These are phyloP conservation scores for Eira barbara DNA, from an alignment of 2,113 vertebrate genomes.

Conservation along the genomic window DNA sequence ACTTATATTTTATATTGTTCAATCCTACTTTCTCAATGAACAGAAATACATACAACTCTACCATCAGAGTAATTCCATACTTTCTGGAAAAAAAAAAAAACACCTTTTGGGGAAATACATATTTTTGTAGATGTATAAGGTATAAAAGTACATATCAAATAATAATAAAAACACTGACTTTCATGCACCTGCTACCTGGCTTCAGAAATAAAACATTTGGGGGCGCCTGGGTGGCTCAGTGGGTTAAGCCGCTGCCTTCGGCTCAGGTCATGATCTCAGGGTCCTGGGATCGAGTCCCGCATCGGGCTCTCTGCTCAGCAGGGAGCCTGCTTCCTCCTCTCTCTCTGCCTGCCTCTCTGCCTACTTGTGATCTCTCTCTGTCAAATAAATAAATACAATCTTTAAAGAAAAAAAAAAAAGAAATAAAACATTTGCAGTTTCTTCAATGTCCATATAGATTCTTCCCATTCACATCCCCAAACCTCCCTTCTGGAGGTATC, in stretches of 20 bases:
- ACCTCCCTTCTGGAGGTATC: background rate
- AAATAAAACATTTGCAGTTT: background rate
- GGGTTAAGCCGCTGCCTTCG: no score
- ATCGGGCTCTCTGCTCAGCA: no score
- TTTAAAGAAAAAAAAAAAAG: no score
- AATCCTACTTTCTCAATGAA: background rate
- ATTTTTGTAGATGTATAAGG: background rate
- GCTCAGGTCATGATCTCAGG: no score
- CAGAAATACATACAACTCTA: background rate
- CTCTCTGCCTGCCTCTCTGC: no score
- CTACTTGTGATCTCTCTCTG: no score
- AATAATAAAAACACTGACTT: background rate
- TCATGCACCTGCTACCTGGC: background rate
- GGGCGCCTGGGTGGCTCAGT: no score
- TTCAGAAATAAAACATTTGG: background rate
- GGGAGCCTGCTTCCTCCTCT: no score
- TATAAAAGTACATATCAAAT: background rate
- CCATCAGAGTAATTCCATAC: background rate
- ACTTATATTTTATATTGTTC: background rate
- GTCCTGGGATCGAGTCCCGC: no score
- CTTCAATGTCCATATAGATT: background rate
- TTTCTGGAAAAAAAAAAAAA: background rate
- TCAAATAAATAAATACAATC: no score
- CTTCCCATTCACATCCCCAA: background rate
- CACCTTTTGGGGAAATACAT: background rate